Evolutionary conservation across 2,888 invertebrate genomes (phyloP), one percentile per base, ranked within the genome.

Genomic region (Pollenia griseotomentosa): DNA sequence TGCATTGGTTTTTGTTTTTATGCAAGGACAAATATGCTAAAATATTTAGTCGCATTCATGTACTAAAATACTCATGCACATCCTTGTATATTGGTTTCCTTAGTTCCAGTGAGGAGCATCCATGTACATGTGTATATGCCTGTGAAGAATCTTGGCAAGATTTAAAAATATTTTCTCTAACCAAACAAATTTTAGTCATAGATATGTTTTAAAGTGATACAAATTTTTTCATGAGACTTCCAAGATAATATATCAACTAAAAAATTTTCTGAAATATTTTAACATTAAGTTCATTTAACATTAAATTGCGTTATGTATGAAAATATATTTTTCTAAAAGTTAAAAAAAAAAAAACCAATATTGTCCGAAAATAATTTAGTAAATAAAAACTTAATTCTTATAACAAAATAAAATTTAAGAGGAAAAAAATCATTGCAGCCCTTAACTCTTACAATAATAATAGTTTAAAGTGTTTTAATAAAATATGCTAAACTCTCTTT

Each of bases 381-480:
- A 33, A 33, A 33, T 6, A 33, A 33, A 33, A 19, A 57, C 9
- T 57, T 19, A 19, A 19, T 57, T 57, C 19, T 57, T 23, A 57
- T 10, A 57, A 33, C 33, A 33, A 33, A 33, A 33, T 57, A 23
- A n/a, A n/a, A 57, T 19, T 40, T 23, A 0, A 44, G 9, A 61
- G 6, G 14, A 71, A 23, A 9, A 16, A 44, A 8, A 14, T 59
- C 3, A 14, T n/a, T 59, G 0, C 9, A 63, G 2, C 11, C 12
- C 16, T 2, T 4, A 57, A 66, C 12, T 44, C 19, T 23, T 19
- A 51, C 55, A 46, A 71, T 71, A 46, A 71, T 71, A 65, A 89
- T 89, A 89, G 88, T 89, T 90, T 75, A 66, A 86, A 86, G 78
- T 78, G 78, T 74, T 82, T 74, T 48, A 86, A 70, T 75, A 82